These are phyloP conservation scores for Chloropsis cyanopogon DNA, from an alignment of 2,113 vertebrate genomes.

Conservation along the genomic window DNA sequence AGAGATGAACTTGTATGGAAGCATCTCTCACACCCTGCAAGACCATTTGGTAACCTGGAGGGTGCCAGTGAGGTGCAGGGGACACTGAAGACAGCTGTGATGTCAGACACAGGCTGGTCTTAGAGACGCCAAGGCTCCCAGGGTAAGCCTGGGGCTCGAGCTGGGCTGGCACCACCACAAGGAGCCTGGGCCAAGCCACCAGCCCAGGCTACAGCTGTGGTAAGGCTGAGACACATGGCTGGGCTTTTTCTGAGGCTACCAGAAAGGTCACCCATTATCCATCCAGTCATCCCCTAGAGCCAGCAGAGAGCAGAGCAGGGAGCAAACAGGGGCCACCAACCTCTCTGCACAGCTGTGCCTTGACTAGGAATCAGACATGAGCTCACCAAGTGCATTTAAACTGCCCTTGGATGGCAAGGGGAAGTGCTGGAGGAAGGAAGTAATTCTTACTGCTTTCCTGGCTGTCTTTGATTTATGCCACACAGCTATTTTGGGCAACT, in stretches of 20 bases:
- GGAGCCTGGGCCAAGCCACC: neutral
- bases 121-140: neutral
- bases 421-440: neutral
- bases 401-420: neutral
- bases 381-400: neutral
- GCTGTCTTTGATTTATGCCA: neutral
- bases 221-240: neutral
- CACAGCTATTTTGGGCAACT: neutral
- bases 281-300: neutral
- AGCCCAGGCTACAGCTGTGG: neutral
- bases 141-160: neutral
- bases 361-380: neutral
- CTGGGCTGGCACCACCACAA: neutral
- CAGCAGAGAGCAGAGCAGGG: neutral
- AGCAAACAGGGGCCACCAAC: neutral
- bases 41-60: neutral
- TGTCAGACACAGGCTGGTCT: neutral
- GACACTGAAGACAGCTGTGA: neutral
- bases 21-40: neutral
- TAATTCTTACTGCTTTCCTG: neutral
- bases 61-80: neutral
- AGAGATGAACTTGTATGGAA: neutral
- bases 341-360: neutral
- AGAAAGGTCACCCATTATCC: neutral
- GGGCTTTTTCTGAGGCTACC: neutral